Evolutionary conservation across 2,797 vertebrate species (phyloP), one percentile per base, ranked within the genome.

Genomic region (Periophthalmus magnuspinnatus): DNA sequence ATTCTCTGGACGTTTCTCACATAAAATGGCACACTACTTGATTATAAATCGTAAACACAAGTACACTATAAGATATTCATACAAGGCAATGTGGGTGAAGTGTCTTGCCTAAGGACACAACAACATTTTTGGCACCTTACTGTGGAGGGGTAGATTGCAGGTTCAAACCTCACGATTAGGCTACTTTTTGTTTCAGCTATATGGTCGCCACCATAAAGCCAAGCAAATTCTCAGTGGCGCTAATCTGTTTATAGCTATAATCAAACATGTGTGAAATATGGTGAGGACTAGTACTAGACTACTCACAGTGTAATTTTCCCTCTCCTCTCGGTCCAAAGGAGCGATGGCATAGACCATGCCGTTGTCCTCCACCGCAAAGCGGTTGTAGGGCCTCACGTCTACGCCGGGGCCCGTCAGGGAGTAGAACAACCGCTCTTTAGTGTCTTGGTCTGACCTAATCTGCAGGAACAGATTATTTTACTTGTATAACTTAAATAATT

Each of bases 241-340:
- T 50, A 47, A 50, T 41, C 38, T 41, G 36, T 36, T 38, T 9
- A 1, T 6, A 2, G 48, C 48, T 50, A n/a, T n/a, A n/a, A 50
- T 50, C 48, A 50, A 50, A 1, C 48, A 7, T 52, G 50, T n/a
- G 7, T 21, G 7, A 52, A 52, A 21, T 9, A 52, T 16, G 5
- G 28, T 28, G 41, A 45, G 41, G 41, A 45, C 41, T 14, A 45
- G 13, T 0, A 0, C n/a, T 21, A 5, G 24, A 65, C 14, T 60
- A 66, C 86, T 90, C 70, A 90, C 87, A 1, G 73, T 24, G 54
- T 94, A 93, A 32, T 47, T 19, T 2, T 92, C 83, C 2, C 69
- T 93, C 84, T 93, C 72, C 84, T 96, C 95, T 74, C 95, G 87
- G 84, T 96, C 95, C 47, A 96, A 91, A 19, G 47, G 89, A 69